These are phyloP conservation scores for Centropristis striata DNA, from an alignment of 2,113 vertebrate genomes.

Conservation along the genomic window DNA sequence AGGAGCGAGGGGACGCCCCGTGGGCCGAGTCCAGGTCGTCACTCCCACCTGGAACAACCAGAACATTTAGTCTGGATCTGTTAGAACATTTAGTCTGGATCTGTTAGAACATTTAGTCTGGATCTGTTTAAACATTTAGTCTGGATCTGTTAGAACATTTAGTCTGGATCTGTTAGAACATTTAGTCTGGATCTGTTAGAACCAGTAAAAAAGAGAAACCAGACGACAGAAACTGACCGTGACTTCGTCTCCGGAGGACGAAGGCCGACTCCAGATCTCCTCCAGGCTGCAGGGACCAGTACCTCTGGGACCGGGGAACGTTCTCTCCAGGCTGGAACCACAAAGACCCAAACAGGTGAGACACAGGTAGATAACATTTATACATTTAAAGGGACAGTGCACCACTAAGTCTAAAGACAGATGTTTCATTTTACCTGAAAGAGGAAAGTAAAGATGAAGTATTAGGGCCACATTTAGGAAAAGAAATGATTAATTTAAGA, in stretches of 20 bases:
- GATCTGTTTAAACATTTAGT: background rate
- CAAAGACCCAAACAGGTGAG: too few species aligned
- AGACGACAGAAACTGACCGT: slow-evolving; percentile 30
- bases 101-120: background rate
- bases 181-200: background rate
- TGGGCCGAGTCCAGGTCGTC: slow-evolving; percentile 1
- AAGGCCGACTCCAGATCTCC: slow-evolving; percentile 64
- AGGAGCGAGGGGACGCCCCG: slow-evolving; percentile 21
- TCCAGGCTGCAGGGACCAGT: slow-evolving; percentile 78
- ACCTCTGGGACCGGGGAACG: slow-evolving; percentile 60
- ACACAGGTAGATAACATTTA: too few species aligned
- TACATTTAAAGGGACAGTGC: too few species aligned
- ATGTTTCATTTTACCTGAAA: too few species aligned
- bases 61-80: background rate
- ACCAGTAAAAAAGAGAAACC: background rate
- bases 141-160: background rate
- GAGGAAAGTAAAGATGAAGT: too few species aligned
- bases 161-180: background rate
- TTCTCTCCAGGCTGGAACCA: slow-evolving; percentile 35
- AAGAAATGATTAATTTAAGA: background rate
- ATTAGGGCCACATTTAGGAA: background rate
- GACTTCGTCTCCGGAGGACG: slow-evolving; percentile 52
- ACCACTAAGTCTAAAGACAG: too few species aligned
- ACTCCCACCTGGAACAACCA: background rate
- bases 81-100: too few species aligned